phyloP scores from a whole-genome alignment of 2,888 invertebrate species.

The Stratiomys singularior region DNA sequence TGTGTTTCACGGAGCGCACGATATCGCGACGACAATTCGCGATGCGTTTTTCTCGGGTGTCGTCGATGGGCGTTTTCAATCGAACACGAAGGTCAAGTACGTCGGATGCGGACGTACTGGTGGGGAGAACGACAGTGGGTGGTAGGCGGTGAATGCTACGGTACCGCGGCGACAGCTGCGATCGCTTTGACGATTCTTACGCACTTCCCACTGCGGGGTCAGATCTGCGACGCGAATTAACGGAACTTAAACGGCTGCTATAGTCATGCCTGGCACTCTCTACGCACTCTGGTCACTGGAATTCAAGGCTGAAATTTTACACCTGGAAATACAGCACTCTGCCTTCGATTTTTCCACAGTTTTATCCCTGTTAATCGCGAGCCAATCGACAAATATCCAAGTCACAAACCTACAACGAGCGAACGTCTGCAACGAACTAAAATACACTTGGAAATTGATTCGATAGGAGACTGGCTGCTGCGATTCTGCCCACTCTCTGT shows the following conservation, averaged over 20 bases:
- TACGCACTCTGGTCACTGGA: slow-evolving; percentile 12
- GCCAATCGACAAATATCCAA: slow-evolving; percentile 4
- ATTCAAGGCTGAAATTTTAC: not conserved
- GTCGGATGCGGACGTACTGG: not conserved
- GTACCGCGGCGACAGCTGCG: slow-evolving; percentile 19
- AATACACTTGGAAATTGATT: not conserved
- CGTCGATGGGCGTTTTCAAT: slow-evolving; percentile 44
- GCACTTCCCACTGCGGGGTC: slow-evolving; percentile 26
- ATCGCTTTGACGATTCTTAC: slow-evolving; percentile 10
- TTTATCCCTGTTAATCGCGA: not conserved
- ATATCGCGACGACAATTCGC: slow-evolving; percentile 21
- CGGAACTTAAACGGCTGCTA: not conserved
- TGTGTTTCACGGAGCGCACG: slow-evolving; percentile 3
- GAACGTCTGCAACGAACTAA: slow-evolving; percentile 45
- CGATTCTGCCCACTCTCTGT: slow-evolving; percentile 39
- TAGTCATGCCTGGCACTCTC: slow-evolving; percentile 14
- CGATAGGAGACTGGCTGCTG: slow-evolving; percentile 30
- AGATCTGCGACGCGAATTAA: not conserved
- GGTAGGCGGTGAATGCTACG: slow-evolving; percentile 43
- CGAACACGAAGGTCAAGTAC: slow-evolving; percentile 42
- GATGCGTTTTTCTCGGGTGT: slow-evolving; percentile 42
- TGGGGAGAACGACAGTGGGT: slow-evolving; percentile 17
- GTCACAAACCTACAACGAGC: slow-evolving; percentile 32
- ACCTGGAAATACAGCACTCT: not conserved
- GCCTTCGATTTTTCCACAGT: slow-evolving; percentile 27